Evolutionary conservation across 2,113 vertebrate species (phyloP).

Genomic region (Pampusana beccarii): DNA sequence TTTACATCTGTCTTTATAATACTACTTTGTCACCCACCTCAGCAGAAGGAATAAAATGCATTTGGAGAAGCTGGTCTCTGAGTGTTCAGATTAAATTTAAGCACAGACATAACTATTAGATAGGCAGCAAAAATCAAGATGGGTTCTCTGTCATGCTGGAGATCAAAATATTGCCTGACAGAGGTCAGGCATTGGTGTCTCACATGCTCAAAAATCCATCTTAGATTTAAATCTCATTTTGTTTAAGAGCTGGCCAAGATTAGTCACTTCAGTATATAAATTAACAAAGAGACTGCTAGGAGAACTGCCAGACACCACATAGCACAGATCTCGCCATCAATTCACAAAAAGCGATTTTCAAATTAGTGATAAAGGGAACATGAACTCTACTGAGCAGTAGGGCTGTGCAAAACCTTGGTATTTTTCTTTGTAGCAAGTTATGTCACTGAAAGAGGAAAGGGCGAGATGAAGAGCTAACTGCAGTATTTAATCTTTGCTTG

Average conservation of each 20-base stretch:
- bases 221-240: not conserved
- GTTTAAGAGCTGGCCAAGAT: not conserved
- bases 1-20: not conserved
- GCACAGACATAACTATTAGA: not conserved
- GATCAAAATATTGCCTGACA: not conserved
- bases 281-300: not conserved
- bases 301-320: not conserved
- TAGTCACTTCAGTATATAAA: not conserved
- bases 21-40: not conserved
- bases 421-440: not conserved
- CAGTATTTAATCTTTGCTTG: not conserved
- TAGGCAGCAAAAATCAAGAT: not conserved
- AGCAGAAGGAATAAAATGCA: not conserved
- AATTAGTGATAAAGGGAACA: not conserved
- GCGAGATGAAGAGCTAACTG: not conserved
- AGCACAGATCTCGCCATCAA: not conserved
- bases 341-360: not conserved
- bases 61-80: not conserved
- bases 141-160: fast-evolving
- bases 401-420: not conserved
- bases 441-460: not conserved
- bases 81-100: not conserved
- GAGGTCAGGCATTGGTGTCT: not conserved
- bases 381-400: not conserved
- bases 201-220: not conserved